Evolutionary conservation across 1,140 invertebrate genomes (phyloP).

Genomic region (Drosophila gunungcola): DNA sequence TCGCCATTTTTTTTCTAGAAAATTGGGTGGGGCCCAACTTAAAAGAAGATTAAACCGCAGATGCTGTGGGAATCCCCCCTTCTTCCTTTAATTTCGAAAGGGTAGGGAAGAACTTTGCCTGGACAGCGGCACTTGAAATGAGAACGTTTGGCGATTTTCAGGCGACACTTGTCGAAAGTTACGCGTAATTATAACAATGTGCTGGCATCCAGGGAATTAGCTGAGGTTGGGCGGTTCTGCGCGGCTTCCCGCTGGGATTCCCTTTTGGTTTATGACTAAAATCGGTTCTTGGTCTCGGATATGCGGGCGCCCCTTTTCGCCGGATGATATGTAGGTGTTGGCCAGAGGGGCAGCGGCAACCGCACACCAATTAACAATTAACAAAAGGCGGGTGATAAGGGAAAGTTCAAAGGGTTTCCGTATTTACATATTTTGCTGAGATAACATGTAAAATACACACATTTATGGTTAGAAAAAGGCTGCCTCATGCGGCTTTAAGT

Average conservation of each 20-base stretch:
- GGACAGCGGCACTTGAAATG: constrained; percentile 49
- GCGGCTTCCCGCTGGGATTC: constrained; percentile 32
- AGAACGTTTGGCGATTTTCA: constrained; percentile 67
- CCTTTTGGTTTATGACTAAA: constrained; percentile 34
- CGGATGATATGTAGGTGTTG: constrained; percentile 47
- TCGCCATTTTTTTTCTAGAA: constrained; percentile 56
- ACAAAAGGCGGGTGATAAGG: constrained; percentile 39
- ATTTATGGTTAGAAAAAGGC: background rate
- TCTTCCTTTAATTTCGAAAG: constrained; percentile 13
- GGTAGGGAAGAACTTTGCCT: constrained; percentile 49
- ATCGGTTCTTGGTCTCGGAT: constrained; percentile 1
- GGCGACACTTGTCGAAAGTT: constrained; percentile 81
- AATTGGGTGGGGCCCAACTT: constrained; percentile 50
- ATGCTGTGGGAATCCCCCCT: constrained; percentile 44
- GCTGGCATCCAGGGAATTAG: constrained; percentile 25
- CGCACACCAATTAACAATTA: constrained; percentile 59
- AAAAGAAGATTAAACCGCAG: constrained; percentile 81
- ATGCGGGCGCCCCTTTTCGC: constrained; percentile 31
- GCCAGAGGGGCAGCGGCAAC: constrained; percentile 17
- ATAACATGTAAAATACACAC: constrained; percentile 7
- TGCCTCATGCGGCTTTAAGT: background rate
- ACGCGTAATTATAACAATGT: constrained; percentile 76
- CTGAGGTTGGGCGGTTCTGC: constrained; percentile 14
- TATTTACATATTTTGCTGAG: constrained; percentile 19
- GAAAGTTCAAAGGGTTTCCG: constrained; percentile 26